phyloP scores from a whole-genome alignment of 2,797 vertebrate species.

The Chelonia mydas region DNA sequence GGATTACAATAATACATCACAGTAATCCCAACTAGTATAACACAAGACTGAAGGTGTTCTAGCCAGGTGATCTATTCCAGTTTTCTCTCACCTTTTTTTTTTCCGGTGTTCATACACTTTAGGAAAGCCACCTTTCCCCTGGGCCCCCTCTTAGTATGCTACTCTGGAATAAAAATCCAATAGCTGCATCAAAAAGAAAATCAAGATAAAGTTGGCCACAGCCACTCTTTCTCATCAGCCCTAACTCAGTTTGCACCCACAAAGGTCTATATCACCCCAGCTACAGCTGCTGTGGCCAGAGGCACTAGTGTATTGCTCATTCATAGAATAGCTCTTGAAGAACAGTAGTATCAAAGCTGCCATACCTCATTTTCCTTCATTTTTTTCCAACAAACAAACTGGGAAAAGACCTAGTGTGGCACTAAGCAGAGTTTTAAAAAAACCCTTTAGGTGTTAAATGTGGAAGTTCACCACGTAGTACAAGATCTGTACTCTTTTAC shows the following conservation, averaged over 20 bases:
- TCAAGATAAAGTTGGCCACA: not conserved
- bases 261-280: not conserved
- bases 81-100: not conserved
- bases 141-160: not conserved
- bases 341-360: not conserved
- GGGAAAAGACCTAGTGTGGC: not conserved
- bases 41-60: rapidly evolving
- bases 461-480: not conserved
- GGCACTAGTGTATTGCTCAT: not conserved
- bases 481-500: not conserved
- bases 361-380: not conserved
- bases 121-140: rapidly evolving
- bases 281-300: not conserved
- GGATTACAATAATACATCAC: rapidly evolving
- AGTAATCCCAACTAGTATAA: not conserved
- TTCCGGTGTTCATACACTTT: not conserved
- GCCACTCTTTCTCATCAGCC: not conserved
- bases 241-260: not conserved
- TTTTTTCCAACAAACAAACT: not conserved
- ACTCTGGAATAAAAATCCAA: not conserved
- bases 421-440: not conserved
- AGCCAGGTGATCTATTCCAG: rapidly evolving
- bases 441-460: not conserved
- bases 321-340: not conserved
- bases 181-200: not conserved